Conservation (phyloP, 2,797 vertebrate species). For the Craterocephalus amniculus region DNA sequence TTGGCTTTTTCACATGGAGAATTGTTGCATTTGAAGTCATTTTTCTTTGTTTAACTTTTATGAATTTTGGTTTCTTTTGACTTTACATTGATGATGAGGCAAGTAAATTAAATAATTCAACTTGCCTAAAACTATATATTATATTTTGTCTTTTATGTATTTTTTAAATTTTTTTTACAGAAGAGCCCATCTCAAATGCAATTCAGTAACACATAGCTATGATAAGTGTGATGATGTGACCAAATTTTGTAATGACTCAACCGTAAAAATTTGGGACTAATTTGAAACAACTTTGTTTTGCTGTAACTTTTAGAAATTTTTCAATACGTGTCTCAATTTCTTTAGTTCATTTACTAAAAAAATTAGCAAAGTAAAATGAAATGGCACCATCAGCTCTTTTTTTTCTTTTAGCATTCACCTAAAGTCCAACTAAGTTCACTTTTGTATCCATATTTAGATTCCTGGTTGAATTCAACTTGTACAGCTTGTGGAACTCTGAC, state of each 20-base stretch:
- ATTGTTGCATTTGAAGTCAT: conserved; percentile 7
- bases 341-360: not conserved
- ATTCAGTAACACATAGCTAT: not conserved
- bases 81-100: not conserved
- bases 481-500: conserved; percentile 96
- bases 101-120: not conserved
- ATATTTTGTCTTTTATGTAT: not conserved
- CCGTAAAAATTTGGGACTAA: not conserved
- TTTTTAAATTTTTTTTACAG: not conserved
- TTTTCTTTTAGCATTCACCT: not conserved
- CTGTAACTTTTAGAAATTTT: too few species aligned
- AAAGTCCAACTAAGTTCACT: not conserved
- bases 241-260: not conserved
- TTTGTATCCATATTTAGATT: conserved; percentile 83
- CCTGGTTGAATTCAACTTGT: conserved; percentile 97
- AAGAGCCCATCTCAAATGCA: not conserved
- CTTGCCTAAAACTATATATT: not conserved
- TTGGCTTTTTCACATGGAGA: conserved; percentile 17
- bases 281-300: not conserved
- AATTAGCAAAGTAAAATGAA: not conserved
- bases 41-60: not conserved
- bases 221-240: not conserved
- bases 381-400: too few species aligned
- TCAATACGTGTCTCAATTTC: not conserved
- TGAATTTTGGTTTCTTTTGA: not conserved